phyloP scores from a whole-genome alignment of 2,888 invertebrate species.

The Aspidapion aeneum region DNA sequence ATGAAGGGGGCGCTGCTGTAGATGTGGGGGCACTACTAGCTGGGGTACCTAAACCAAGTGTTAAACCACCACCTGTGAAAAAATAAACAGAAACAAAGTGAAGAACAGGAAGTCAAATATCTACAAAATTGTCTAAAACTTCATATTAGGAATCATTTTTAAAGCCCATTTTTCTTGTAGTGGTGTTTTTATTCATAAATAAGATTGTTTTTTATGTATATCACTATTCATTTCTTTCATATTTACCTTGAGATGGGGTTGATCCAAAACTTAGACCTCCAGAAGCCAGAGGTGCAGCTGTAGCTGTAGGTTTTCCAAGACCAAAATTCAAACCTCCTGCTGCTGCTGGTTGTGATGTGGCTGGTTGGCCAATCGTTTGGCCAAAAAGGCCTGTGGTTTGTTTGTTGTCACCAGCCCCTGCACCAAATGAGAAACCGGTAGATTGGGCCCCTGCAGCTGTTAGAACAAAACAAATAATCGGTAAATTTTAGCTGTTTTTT shows the following conservation, averaged over 20 bases:
- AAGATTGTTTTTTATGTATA: too few species aligned
- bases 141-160: too few species aligned
- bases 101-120: too few species aligned
- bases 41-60: conserved; percentile 13
- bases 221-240: too few species aligned
- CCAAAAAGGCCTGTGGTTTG: conserved; percentile 6
- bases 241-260: neutral
- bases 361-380: neutral
- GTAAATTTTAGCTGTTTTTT: neutral
- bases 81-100: too few species aligned
- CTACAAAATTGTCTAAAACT: too few species aligned
- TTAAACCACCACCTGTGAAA: neutral
- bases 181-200: too few species aligned
- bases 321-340: conserved; percentile 17
- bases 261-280: neutral
- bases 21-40: conserved; percentile 20
- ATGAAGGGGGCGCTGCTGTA: conserved; percentile 3
- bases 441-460: conserved; percentile 21
- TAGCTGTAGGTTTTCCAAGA: neutral
- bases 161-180: too few species aligned
- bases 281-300: conserved; percentile 26
- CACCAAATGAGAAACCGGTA: conserved; percentile 24
- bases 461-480: conserved; percentile 3
- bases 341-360: neutral
- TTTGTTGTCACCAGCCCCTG: conserved; percentile 31